Evolutionary conservation across 53 echinoderm and acorn worm species (phyloP).

Genomic region (Hippasteria phrygiana): DNA sequence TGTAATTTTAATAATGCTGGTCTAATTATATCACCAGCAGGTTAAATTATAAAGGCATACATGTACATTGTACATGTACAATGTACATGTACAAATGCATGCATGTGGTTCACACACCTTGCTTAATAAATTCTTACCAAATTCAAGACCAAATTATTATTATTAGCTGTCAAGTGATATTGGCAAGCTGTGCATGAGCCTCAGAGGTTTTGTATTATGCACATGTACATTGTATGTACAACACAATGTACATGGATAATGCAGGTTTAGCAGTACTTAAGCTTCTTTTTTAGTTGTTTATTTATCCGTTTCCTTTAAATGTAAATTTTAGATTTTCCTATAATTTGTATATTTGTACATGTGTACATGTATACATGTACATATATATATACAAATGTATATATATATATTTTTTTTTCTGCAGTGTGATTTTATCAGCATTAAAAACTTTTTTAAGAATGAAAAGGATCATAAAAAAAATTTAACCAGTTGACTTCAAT

Average conservation of each 20-base stretch:
- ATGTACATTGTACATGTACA: no score
- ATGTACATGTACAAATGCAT: no score
- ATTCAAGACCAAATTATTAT: slow-evolving; percentile 5
- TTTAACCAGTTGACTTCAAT: no score
- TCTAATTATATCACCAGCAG: slow-evolving; percentile 38
- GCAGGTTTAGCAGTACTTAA: no score
- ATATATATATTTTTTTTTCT: no score
- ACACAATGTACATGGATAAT: not conserved
- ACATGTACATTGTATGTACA: not conserved
- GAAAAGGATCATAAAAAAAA: no score
- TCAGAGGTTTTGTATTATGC: not conserved
- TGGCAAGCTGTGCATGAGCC: slow-evolving; percentile 15
- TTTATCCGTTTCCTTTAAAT: not conserved
- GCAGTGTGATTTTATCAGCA: no score
- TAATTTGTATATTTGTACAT: not conserved
- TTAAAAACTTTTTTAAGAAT: no score
- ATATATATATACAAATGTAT: no score
- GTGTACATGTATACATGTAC: slow-evolving; percentile 13
- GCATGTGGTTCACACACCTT: slow-evolving; percentile 33
- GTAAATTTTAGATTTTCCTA: slow-evolving; percentile 1
- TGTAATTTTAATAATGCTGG: not conserved
- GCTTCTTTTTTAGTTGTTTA: no score
- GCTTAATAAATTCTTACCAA: not conserved
- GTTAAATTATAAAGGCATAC: not conserved
- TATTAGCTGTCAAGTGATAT: not conserved